Evolutionary conservation across 1,140 invertebrate species (phyloP).

Genomic region (Magallana angulata): DNA sequence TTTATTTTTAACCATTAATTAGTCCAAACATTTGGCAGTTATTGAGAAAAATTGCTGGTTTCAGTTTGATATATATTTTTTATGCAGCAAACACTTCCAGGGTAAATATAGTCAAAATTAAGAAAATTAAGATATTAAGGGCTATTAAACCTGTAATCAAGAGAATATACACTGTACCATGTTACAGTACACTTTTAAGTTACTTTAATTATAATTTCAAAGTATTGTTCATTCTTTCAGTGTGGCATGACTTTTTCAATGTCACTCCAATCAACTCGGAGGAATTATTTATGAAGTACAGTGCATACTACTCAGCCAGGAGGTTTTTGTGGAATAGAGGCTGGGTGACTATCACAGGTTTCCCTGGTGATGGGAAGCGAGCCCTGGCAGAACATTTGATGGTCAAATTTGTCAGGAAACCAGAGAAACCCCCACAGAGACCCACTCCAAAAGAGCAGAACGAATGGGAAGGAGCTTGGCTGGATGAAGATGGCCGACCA

Average conservation of each 20-base stretch:
- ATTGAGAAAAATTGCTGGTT: no score
- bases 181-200: no score
- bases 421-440: neutral
- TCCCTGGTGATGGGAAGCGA: slow-evolving; percentile 50
- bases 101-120: no score
- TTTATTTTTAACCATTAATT: no score
- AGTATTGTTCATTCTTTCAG: slow-evolving; percentile 41
- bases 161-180: no score
- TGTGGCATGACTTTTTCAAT: slow-evolving; percentile 54
- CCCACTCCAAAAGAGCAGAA: neutral
- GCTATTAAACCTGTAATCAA: no score
- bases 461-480: neutral
- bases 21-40: no score
- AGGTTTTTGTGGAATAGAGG: slow-evolving; percentile 48
- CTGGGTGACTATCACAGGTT: slow-evolving; percentile 47
- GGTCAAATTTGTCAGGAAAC: slow-evolving; percentile 41
- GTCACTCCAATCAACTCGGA: slow-evolving; percentile 40
- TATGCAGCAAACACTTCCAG: no score
- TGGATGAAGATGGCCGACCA: neutral
- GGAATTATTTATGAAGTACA: slow-evolving; percentile 34
- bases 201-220: no score
- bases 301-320: slow-evolving; percentile 11
- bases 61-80: no score
- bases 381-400: slow-evolving; percentile 46
- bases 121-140: no score